A percentile compares a stretch with the other conserved stretches of the same genome.
Conservation (phyloP, 2,797 vertebrate species). For the Limnodromus scolopaceus region DNA sequence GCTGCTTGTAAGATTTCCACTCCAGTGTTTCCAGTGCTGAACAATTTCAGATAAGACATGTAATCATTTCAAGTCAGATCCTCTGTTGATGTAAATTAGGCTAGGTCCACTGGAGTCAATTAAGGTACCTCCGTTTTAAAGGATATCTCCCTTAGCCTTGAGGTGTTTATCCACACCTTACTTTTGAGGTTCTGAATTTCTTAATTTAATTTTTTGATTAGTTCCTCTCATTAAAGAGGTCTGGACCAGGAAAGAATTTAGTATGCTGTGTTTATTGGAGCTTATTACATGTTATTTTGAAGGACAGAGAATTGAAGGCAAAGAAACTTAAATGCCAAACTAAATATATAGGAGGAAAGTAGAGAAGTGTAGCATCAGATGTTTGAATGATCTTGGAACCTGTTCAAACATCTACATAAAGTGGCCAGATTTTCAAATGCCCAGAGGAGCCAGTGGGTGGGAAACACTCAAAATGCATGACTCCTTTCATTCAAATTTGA, state of each 20-base stretch:
- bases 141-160: not conserved
- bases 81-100: not conserved
- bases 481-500: not conserved
- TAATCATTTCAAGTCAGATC: slow-evolving; percentile 14
- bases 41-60: not conserved
- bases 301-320: not conserved
- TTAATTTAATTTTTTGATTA: not conserved
- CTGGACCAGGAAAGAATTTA: not conserved
- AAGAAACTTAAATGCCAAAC: not conserved
- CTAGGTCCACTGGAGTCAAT: not conserved
- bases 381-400: not conserved
- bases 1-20: not conserved
- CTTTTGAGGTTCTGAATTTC: not conserved
- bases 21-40: not conserved
- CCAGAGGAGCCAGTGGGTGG: not conserved
- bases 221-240: not conserved
- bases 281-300: not conserved
- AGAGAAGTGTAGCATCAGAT: not conserved
- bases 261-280: not conserved
- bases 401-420: not conserved
- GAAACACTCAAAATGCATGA: not conserved
- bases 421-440: not conserved
- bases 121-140: not conserved
- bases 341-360: not conserved
- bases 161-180: not conserved